A percentile compares a stretch with the other conserved stretches of the same genome.
phyloP scores from a whole-genome alignment of 2,888 invertebrate genomes.

The Diplolepis rosae region DNA sequence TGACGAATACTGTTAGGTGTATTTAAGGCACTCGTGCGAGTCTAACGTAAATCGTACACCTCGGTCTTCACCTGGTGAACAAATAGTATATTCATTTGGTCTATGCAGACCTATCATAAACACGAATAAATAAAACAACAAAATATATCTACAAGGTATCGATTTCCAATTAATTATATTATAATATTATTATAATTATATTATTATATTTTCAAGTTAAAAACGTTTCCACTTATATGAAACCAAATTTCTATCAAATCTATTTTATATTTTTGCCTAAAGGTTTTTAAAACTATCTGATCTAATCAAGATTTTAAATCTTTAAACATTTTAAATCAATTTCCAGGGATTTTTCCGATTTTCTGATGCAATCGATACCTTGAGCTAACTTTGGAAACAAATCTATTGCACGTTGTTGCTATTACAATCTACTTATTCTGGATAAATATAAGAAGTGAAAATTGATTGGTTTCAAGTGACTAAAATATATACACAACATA shows the following conservation, averaged over 20 bases:
- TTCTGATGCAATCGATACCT: too few species aligned
- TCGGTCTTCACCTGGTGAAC: constrained; percentile 38
- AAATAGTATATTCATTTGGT: constrained; percentile 31
- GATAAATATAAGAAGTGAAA: neutral
- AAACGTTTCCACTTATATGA: too few species aligned
- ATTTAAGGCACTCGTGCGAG: constrained; percentile 70
- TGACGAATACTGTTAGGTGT: constrained; percentile 59
- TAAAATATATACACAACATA: constrained; percentile 1
- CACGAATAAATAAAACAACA: constrained; percentile 30
- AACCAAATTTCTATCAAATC: too few species aligned
- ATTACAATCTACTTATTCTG: neutral
- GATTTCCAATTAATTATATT: constrained; percentile 15
- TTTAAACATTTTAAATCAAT: neutral
- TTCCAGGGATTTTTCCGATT: too few species aligned
- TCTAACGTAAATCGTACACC: constrained; percentile 50
- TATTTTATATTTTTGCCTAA: too few species aligned
- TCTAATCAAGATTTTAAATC: too few species aligned
- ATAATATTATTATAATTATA: constrained; percentile 25
- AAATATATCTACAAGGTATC: constrained; percentile 29
- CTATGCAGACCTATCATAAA: constrained; percentile 26
- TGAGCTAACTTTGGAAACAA: constrained; percentile 28
- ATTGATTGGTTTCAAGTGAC: neutral
- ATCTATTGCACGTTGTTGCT: constrained; percentile 3
- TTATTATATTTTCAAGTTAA: too few species aligned
- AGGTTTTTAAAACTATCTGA: too few species aligned